A percentile compares a stretch with the other conserved stretches of the same genome.
Evolutionary conservation across 2,113 vertebrate species (phyloP).

Genomic region (Capreolus pygargus): DNA sequence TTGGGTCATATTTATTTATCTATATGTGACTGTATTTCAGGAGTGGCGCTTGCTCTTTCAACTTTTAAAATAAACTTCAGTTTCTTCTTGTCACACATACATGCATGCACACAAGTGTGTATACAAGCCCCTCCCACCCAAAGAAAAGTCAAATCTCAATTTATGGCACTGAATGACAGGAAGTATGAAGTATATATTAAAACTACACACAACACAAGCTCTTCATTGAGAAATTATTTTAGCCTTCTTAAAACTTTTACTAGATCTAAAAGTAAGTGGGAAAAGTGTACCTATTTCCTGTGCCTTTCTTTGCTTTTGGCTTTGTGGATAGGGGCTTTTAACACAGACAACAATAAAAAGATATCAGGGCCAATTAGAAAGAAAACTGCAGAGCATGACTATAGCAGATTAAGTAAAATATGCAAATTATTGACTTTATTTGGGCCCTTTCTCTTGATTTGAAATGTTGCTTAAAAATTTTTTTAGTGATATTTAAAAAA

Average conservation of each 20-base stretch:
- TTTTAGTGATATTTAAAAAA: not conserved
- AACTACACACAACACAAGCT: not conserved
- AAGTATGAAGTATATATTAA: not conserved
- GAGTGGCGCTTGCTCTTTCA: not conserved
- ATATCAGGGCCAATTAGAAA: not conserved
- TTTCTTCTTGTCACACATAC: not conserved
- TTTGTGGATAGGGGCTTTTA: not conserved
- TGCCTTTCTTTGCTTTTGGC: not conserved
- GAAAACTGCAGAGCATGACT: not conserved
- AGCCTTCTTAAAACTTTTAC: not conserved
- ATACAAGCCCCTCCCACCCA: not conserved
- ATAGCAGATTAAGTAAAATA: not conserved
- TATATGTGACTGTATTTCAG: not conserved
- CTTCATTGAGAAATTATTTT: conserved; percentile 2
- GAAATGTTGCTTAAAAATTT: not conserved
- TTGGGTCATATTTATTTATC: not conserved
- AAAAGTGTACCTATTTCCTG: not conserved
- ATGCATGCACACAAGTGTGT: not conserved
- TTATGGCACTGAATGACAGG: not conserved
- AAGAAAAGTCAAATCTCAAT: conserved; percentile 2
- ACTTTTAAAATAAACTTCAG: conserved; percentile 11
- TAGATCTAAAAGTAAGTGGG: not conserved
- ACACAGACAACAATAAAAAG: not conserved
- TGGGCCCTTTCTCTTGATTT: not conserved
- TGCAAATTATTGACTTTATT: not conserved